Evolutionary conservation across 2,888 invertebrate species (phyloP).

Genomic region (Leptarthrus brevirostris): DNA sequence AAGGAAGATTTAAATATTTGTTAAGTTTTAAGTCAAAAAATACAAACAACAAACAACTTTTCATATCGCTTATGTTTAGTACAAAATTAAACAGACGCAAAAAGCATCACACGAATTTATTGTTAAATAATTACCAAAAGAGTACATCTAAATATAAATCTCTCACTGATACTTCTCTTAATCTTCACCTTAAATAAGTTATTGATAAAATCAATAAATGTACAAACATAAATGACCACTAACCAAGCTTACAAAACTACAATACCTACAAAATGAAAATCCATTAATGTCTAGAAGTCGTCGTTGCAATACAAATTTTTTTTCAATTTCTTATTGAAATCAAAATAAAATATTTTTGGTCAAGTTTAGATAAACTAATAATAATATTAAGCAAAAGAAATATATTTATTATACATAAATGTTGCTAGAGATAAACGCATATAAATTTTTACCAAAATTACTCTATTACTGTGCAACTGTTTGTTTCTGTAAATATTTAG

Average conservation of each 20-base stretch:
- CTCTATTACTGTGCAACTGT: too few species aligned
- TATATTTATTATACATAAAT: constrained; percentile 34
- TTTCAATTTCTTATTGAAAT: background rate
- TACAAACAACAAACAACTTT: too few species aligned
- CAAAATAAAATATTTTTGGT: constrained; percentile 33
- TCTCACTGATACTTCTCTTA: background rate
- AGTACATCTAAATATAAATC: too few species aligned
- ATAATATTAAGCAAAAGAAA: constrained; percentile 5
- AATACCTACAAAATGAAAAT: background rate
- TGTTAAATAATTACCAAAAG: constrained; percentile 17
- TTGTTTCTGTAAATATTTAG: background rate
- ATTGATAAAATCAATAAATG: constrained; percentile 12
- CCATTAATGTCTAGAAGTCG: too few species aligned
- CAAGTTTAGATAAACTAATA: constrained; percentile 26
- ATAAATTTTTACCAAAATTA: background rate
- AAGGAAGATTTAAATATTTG: too few species aligned
- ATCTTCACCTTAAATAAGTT: background rate
- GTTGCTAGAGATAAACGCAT: constrained; percentile 10
- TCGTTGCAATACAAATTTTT: constrained; percentile 18
- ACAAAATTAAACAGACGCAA: background rate
- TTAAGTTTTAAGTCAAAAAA: too few species aligned
- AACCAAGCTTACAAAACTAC: background rate
- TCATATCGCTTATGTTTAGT: background rate
- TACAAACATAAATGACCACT: constrained; percentile 12
- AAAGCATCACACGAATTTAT: constrained; percentile 19